Conservation (phyloP, 2,888 invertebrate species). For the Meliscaeva auricollis region DNA sequence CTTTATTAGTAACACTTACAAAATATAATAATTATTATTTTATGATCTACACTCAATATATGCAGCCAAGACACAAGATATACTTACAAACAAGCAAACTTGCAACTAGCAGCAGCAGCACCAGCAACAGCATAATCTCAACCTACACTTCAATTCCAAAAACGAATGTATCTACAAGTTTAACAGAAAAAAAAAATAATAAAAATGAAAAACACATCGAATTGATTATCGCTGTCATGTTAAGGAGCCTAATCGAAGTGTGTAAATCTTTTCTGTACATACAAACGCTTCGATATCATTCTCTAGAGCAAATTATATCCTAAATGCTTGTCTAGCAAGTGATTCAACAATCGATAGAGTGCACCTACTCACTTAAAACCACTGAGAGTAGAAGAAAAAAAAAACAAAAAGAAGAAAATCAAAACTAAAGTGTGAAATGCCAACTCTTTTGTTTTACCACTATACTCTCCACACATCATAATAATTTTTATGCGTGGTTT, state of each 20-base stretch:
- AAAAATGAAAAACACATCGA: slow-evolving; percentile 14
- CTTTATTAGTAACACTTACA: slow-evolving; percentile 32
- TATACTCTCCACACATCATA: background rate
- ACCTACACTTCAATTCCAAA: slow-evolving; percentile 20
- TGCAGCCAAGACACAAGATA: background rate
- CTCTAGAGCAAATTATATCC: slow-evolving; percentile 68
- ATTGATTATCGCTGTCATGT: slow-evolving; percentile 72
- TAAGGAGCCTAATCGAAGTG: slow-evolving; percentile 67
- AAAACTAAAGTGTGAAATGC: slow-evolving; percentile 37
- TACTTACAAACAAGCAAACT: background rate
- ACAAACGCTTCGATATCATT: slow-evolving; percentile 64
- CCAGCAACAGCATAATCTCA: background rate
- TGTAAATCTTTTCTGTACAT: slow-evolving; percentile 56
- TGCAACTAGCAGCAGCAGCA: background rate
- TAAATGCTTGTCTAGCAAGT: slow-evolving; percentile 71
- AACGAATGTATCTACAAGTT: slow-evolving; percentile 16
- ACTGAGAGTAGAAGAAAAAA: background rate
- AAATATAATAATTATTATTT: slow-evolving; percentile 37
- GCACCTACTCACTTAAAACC: slow-evolving; percentile 58
- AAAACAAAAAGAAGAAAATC: background rate
- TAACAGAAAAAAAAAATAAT: background rate
- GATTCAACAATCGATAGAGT: slow-evolving; percentile 62
- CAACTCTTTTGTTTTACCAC: slow-evolving; percentile 48
- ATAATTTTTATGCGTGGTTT: slow-evolving; percentile 26
- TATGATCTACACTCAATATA: slow-evolving; percentile 31